Percentiles rank a stretch among this genome's conserved stretches.
These are phyloP conservation scores for Leucophora obtusa DNA, from an alignment of 2,888 invertebrate species.

Conservation along the genomic window DNA sequence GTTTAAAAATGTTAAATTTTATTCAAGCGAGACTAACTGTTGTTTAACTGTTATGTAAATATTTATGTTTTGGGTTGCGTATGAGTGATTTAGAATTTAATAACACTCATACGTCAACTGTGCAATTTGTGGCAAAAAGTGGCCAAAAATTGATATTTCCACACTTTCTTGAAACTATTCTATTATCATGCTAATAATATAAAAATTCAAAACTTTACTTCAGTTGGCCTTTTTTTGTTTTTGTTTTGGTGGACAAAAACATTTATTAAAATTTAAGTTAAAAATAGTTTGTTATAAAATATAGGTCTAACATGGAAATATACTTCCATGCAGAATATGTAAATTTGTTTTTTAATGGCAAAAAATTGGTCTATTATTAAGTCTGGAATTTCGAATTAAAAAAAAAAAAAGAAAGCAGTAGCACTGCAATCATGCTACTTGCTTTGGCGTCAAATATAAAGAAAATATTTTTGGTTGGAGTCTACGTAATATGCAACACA, in stretches of 20 bases:
- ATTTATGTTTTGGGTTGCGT: too few species aligned
- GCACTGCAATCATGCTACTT: constrained; percentile 17
- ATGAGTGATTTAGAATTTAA: too few species aligned
- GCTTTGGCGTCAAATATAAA: constrained; percentile 25
- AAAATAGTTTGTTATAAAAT: background rate
- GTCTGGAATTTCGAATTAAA: constrained; percentile 21
- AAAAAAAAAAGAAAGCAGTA: constrained; percentile 7
- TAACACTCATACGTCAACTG: too few species aligned
- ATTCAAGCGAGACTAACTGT: too few species aligned
- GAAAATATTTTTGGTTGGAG: constrained; percentile 21
- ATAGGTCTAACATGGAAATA: background rate
- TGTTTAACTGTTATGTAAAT: too few species aligned
- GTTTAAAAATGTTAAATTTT: too few species aligned
- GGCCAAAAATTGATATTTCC: too few species aligned
- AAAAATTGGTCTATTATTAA: constrained; percentile 30
- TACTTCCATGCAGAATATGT: background rate
- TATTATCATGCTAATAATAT: background rate
- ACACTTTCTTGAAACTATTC: background rate
- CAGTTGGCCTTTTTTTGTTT: background rate
- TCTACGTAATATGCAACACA: constrained; percentile 4
- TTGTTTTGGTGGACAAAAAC: background rate
- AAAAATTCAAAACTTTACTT: background rate
- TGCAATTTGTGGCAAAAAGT: too few species aligned
- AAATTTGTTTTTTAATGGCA: background rate
- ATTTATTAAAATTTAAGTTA: background rate